Evolutionary conservation across 2,888 invertebrate species (phyloP).

Genomic region (Cylloceria caligata): DNA sequence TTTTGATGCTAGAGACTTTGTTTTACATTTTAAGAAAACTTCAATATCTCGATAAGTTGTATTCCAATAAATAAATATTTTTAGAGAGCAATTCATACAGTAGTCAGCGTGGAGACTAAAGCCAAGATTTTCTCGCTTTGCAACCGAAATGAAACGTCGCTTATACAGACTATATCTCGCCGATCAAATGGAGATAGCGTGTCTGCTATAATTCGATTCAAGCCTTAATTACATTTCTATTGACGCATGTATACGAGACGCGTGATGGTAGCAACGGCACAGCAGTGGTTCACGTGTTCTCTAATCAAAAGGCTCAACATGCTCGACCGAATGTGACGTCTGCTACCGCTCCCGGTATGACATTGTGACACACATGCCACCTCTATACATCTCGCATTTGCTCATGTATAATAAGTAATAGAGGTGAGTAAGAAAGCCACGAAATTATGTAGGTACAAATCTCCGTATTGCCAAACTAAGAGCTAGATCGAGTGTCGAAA

Average conservation of each 20-base stretch:
- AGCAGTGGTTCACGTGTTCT: conserved; percentile 20
- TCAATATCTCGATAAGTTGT: too few species aligned
- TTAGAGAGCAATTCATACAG: too few species aligned
- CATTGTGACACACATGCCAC: conserved; percentile 38
- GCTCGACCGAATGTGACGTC: conserved; percentile 46
- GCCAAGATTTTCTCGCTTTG: background rate
- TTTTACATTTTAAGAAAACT: too few species aligned
- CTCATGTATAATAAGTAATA: conserved; percentile 22
- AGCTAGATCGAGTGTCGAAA: conserved; percentile 54
- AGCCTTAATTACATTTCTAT: conserved; percentile 59
- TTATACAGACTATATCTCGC: conserved; percentile 22
- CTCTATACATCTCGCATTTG: conserved; percentile 9
- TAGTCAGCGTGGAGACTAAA: background rate
- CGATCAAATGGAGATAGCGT: conserved; percentile 41
- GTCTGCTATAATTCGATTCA: conserved; percentile 14
- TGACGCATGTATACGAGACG: conserved; percentile 37
- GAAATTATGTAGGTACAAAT: conserved; percentile 41
- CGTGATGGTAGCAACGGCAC: background rate
- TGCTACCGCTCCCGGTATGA: conserved; percentile 40
- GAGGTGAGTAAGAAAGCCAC: conserved; percentile 48
- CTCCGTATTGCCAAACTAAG: conserved; percentile 25
- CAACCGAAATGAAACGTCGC: background rate
- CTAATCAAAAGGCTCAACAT: conserved; percentile 49
- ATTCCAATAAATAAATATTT: too few species aligned
- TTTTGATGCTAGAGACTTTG: too few species aligned